phyloP scores from a whole-genome alignment of 2,797 vertebrate species.

The Chaunax sp. region DNA sequence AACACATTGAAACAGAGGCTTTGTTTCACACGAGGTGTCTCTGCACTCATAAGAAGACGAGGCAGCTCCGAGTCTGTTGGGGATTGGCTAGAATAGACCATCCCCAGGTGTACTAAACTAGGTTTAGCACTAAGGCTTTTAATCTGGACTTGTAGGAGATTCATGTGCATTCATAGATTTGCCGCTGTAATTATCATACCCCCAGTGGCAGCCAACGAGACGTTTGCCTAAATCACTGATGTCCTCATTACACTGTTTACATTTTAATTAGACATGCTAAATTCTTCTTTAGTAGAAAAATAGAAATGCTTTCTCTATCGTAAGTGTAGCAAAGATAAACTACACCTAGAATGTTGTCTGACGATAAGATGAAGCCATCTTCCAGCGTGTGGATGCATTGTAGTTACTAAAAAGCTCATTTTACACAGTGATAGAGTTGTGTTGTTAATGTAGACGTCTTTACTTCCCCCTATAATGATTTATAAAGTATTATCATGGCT shows the following conservation, averaged over 20 bases:
- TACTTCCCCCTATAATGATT: slow-evolving; percentile 19
- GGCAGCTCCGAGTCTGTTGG: slow-evolving; percentile 81
- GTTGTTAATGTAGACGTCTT: slow-evolving; percentile 26
- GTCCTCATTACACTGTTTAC: slow-evolving; percentile 99
- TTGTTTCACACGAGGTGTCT: slow-evolving; percentile 80
- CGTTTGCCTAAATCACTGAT: slow-evolving; percentile 96
- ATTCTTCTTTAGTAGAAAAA: slow-evolving; percentile 74
- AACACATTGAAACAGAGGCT: slow-evolving; percentile 71
- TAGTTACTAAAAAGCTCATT: slow-evolving; percentile 10
- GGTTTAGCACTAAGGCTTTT: slow-evolving; percentile 97
- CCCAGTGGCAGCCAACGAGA: slow-evolving; percentile 92
- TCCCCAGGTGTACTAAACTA: slow-evolving; percentile 92
- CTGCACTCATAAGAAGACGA: slow-evolving; percentile 78
- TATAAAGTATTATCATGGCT: not conserved
- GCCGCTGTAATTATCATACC: slow-evolving; percentile 98
- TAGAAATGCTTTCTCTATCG: not conserved
- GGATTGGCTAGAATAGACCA: slow-evolving; percentile 90
- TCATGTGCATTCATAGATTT: slow-evolving; percentile 95
- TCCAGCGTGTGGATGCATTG: slow-evolving; percentile 13
- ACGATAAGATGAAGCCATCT: slow-evolving; percentile 2
- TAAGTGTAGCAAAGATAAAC: slow-evolving; percentile 28
- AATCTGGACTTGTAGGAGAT: slow-evolving; percentile 96
- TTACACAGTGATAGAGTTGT: not conserved
- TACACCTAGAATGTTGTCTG: slow-evolving; percentile 4
- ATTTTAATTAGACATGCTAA: slow-evolving; percentile 98